Percentiles rank a stretch among this genome's conserved stretches.
phyloP scores from a whole-genome alignment of 2,113 vertebrate species.

The Cyphomyrus plagiostoma region DNA sequence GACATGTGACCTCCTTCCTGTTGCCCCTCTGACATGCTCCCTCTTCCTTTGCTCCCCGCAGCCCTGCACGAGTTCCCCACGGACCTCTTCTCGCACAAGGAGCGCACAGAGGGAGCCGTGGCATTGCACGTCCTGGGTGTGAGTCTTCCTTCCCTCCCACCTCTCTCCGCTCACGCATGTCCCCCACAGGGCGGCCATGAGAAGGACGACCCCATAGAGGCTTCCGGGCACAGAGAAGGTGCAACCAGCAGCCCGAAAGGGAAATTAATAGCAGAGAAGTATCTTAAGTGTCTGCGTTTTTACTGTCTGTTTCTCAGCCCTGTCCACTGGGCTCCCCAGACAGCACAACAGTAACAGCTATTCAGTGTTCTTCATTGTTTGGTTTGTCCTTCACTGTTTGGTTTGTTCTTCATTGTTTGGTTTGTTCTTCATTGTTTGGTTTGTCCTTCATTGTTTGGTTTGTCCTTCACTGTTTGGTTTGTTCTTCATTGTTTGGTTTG shows the following conservation, averaged over 20 bases:
- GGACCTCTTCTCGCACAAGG: slow-evolving; percentile 84
- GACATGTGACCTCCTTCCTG: neutral
- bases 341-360: neutral
- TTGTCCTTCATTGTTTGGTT: neutral
- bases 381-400: neutral
- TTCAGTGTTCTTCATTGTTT: neutral
- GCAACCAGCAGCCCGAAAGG: neutral
- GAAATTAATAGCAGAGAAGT: neutral
- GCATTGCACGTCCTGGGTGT: slow-evolving; percentile 85
- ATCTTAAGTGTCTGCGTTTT: neutral
- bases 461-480: neutral
- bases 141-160: slow-evolving; percentile 57
- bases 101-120: slow-evolving; percentile 80
- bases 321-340: neutral
- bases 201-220: neutral
- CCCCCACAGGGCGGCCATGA: neutral
- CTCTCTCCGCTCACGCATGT: neutral
- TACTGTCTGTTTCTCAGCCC: neutral
- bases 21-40: neutral
- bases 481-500: neutral
- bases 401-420: neutral
- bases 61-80: slow-evolving; percentile 89
- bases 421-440: neutral
- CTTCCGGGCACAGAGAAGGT: neutral
- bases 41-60: slow-evolving; percentile 46